Conservation (phyloP, 2,113 vertebrate species). For the Tyrannus savana region DNA sequence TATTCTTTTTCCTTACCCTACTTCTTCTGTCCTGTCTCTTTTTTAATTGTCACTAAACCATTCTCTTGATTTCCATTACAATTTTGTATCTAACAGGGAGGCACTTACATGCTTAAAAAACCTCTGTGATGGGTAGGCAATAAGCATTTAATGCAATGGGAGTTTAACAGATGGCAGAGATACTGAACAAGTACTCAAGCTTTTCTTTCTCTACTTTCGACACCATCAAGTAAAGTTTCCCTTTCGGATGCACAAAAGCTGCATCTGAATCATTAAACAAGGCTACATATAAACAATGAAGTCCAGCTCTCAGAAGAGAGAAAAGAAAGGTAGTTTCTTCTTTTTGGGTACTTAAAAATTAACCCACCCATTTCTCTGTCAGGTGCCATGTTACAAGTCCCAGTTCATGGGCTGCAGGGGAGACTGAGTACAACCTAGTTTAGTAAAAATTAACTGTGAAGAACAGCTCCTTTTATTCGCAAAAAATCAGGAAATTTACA, state of each 20-base stretch:
- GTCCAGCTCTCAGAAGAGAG: not conserved
- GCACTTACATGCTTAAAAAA: not conserved
- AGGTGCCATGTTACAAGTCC: not conserved
- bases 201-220: not conserved
- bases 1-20: not conserved
- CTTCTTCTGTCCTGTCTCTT: not conserved
- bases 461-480: not conserved
- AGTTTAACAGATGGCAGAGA: not conserved
- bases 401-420: not conserved
- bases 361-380: not conserved
- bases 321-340: not conserved
- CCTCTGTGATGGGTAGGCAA: not conserved
- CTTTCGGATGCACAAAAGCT: not conserved
- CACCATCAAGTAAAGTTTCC: not conserved
- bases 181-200: not conserved
- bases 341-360: not conserved
- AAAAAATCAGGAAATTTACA: not conserved
- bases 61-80: not conserved
- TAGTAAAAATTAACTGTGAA: not conserved
- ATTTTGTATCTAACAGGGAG: not conserved
- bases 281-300: not conserved
- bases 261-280: not conserved
- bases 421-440: not conserved
- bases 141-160: conserved; percentile 2
- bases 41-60: not conserved